phyloP scores from a whole-genome alignment of 2,888 invertebrate genomes.

The Acanthosepion lycidas region DNA sequence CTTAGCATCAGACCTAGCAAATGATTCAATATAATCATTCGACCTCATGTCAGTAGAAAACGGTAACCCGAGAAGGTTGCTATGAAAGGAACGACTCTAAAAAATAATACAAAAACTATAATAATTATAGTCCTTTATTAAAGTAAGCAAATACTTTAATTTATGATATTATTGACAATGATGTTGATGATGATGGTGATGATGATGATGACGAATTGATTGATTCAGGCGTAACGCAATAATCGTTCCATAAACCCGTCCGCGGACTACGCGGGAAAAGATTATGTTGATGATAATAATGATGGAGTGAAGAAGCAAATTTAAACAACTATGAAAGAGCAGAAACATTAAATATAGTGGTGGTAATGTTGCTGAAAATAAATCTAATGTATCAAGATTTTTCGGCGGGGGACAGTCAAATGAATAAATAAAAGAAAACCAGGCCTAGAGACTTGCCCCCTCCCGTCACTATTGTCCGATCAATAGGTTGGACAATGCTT shows the following conservation, averaged over 20 bases:
- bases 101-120: neutral
- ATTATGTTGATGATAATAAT: neutral
- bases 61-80: too few species aligned
- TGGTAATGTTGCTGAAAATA: neutral
- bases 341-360: neutral
- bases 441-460: neutral
- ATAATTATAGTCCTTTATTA: neutral
- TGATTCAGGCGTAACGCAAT: too few species aligned
- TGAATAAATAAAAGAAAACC: neutral
- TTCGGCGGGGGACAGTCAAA: neutral
- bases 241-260: too few species aligned
- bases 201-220: neutral
- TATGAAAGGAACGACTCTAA: too few species aligned
- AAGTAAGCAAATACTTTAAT: neutral
- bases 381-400: neutral
- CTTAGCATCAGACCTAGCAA: too few species aligned
- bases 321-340: neutral
- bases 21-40: too few species aligned
- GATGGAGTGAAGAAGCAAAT: neutral
- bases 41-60: too few species aligned
- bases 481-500: constrained; percentile 18
- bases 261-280: neutral
- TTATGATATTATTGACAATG: neutral
- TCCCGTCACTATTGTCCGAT: neutral
- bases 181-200: neutral